Base-by-base conservation (phyloP, 2,888 invertebrate species). In the Aphrophora alni region DNA sequence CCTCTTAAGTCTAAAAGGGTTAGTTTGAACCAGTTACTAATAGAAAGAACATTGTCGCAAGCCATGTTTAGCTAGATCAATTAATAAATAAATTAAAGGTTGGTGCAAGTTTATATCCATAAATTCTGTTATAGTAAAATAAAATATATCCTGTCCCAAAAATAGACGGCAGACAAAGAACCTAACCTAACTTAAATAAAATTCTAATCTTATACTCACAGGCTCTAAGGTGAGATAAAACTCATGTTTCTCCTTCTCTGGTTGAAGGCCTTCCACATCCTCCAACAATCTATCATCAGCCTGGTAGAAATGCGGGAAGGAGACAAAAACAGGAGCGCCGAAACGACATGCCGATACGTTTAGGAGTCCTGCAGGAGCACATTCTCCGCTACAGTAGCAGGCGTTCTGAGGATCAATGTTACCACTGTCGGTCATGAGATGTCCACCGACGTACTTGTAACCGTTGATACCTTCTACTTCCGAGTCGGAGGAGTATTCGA, bases 261-360 rank as follows among this genome's bases (percentile, higher is more conserved):
- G 95, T 0, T 88, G 85, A 86, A 97, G 86, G 0, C 97, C 97
- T 0, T 90, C 90, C 0, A 97, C 91, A 59, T 89, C 89, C 17
- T 92, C 89, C 17, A 89, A 84, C 81, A 95, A 93, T 81, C 88
- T 89, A 0, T 92, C 92, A 88, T 96, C 96, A 0, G 92, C 97
- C 85, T 93, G 91, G 86, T 93, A 90, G 88, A 96, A 97, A 89
- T 97, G 97, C 0, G 97, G 97, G 84, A 95, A 91, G 0, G 96
- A 95, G 84, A 95, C 91, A 87, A 95, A 95, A 0, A 94, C 93
- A 0, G 97, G 97, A 0, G 96, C 93, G 2, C 94, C 95, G 86
- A 90, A 94, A 77, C 95, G 91, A 85, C 95, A 96, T 0, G 93
- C 89, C 0, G 95, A 94, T 17, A 95, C 92, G 88, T 95, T 95